Conservation (phyloP, 2,113 vertebrate genomes). For the Hemiscyllium ocellatum region DNA sequence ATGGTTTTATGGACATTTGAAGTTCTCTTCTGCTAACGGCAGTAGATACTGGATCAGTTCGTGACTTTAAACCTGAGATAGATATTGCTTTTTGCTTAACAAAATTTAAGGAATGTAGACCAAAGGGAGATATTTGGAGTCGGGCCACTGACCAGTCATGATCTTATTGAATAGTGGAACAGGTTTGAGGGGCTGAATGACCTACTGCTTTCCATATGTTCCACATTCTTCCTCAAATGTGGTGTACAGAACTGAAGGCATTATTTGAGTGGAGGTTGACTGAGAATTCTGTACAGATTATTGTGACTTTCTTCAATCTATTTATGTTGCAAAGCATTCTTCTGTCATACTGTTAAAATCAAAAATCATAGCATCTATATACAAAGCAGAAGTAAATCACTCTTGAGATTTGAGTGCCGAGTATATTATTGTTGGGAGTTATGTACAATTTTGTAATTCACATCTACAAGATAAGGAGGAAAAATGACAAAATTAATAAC, state of each 20-base stretch:
- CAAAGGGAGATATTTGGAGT: too few relatives aligned
- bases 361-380: neutral
- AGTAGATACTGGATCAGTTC: too few relatives aligned
- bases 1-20: too few relatives aligned
- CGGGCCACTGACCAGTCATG: too few relatives aligned
- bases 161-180: too few relatives aligned
- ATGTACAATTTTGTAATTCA: neutral
- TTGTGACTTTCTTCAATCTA: neutral
- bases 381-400: neutral
- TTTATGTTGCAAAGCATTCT: neutral
- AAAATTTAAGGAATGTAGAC: too few relatives aligned
- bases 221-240: neutral
- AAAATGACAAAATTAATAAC: too few relatives aligned
- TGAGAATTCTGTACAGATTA: neutral
- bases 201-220: too few relatives aligned
- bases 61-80: too few relatives aligned
- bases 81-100: too few relatives aligned
- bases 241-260: neutral
- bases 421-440: neutral
- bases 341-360: neutral
- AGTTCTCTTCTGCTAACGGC: too few relatives aligned
- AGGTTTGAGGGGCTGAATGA: too few relatives aligned
- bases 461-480: neutral
- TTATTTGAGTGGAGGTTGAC: neutral
- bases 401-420: neutral